Evolutionary conservation across 2,113 vertebrate species (phyloP).

Genomic region (Peromyscus polionotus): DNA sequence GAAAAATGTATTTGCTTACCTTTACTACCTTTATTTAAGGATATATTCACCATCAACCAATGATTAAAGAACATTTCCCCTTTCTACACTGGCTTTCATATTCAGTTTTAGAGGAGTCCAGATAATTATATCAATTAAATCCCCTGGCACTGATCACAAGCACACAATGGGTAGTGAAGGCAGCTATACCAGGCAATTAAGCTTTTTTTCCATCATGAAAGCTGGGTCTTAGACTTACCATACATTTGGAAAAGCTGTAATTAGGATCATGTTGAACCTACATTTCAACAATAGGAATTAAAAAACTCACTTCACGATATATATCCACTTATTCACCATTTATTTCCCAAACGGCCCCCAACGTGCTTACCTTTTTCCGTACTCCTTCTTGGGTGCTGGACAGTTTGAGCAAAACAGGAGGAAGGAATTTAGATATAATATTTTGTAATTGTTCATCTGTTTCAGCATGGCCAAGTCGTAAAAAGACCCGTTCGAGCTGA

Average conservation of each 20-base stretch:
- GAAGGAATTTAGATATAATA: conserved; percentile 99
- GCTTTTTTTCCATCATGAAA: conserved; percentile 20
- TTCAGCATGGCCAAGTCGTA: conserved; percentile 98
- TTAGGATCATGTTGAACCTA: not conserved
- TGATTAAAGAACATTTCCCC: conserved; percentile 38
- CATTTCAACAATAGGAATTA: conserved; percentile 35
- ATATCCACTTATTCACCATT: conserved; percentile 36
- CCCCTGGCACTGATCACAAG: not conserved
- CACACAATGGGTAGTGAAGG: not conserved
- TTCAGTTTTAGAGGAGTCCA: conserved; percentile 21
- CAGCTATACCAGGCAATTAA: conserved; percentile 6
- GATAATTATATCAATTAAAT: conserved; percentile 34
- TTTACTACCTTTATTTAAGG: conserved; percentile 27
- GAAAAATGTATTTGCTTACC: not conserved
- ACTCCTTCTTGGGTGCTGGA: conserved; percentile 99
- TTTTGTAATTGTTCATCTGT: conserved; percentile 98
- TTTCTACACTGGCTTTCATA: not conserved
- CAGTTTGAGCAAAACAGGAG: conserved; percentile 98
- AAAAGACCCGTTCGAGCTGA: conserved; percentile 98
- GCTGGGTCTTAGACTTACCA: conserved; percentile 6
- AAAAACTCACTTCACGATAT: conserved; percentile 45
- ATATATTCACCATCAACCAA: not conserved
- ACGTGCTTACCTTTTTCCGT: conserved; percentile 94
- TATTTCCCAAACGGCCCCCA: rapidly evolving
- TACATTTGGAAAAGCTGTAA: conserved; percentile 22